Base-by-base conservation (phyloP, 2,797 vertebrate genomes). In the Falco columbarius region DNA sequence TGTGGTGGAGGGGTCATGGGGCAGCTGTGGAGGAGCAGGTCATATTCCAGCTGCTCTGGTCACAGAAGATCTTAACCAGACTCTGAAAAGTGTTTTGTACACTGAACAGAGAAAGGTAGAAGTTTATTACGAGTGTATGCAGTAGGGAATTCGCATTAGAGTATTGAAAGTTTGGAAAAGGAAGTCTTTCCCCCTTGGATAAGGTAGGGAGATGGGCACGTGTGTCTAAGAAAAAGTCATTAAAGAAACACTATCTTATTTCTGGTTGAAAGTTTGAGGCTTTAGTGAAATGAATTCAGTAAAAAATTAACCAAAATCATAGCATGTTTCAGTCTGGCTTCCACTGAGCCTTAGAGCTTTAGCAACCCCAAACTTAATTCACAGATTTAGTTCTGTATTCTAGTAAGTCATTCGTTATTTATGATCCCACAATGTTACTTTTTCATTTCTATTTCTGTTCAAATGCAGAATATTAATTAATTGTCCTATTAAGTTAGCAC, bases 151-250 rank as follows among this genome's bases (percentile, higher is more conserved):
- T 91, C 34, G n/a, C 1, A 0, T 62, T 49, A 62, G 22, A 61
- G 11, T 71, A 16, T 36, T 83, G 8, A 22, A 65, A n/a, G 11
- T 32, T 44, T 29, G 12, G 38, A n/a, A 66, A 71, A 61, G 15
- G 47, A 74, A 36, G 19, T 42, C 17, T 62, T 54, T 61, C 3
- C 10, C 3, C 2, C 9, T 74, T 71, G 51, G 29, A 77, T 66
- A 6, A 47, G 65, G 14, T 27, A 63, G 7, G 3, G 6, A 6
- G 49, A 29, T 46, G 12, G 27, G 19, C 26, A 46, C 0, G 0
- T 21, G 8, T 58, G 21, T 66, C n/a, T 54, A 29, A 58, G 38
- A 29, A 87, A 71, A 73, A 24, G 14, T 47, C 32, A 21, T 32
- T 72, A 32, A 71, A 83, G 34, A 68, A 62, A 36, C 2, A 1